Conservation (phyloP, 2,888 invertebrate genomes). For the Lasius platythorax region DNA sequence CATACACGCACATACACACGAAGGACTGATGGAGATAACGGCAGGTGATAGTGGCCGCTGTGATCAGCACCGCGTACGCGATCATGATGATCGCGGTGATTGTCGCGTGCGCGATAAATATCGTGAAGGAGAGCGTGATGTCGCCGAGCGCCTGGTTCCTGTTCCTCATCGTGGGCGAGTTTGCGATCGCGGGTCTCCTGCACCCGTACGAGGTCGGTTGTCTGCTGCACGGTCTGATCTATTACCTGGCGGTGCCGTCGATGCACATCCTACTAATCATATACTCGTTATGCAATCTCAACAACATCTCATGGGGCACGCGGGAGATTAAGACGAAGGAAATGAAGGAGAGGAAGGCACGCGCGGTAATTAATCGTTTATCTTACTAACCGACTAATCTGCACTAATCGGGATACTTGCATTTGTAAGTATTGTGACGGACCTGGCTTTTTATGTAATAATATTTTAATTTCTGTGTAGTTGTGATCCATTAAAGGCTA, state of each 20-base stretch:
- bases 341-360: constrained; percentile 49
- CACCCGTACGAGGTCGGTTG: constrained; percentile 87
- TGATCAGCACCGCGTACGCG: constrained; percentile 86
- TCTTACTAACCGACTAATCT: constrained; percentile 42
- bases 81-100: constrained; percentile 87
- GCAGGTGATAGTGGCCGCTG: constrained; percentile 85
- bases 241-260: constrained; percentile 88
- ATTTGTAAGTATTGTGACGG: no score
- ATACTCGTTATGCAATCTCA: constrained; percentile 88
- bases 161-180: constrained; percentile 84
- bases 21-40: not conserved
- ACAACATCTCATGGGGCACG: constrained; percentile 89
- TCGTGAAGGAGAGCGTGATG: constrained; percentile 84
- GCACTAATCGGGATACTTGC: not conserved
- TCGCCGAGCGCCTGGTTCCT: constrained; percentile 87
- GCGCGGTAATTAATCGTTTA: constrained; percentile 76
- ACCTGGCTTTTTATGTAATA: no score
- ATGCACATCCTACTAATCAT: constrained; percentile 89
- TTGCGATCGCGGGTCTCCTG: constrained; percentile 85
- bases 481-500: no score
- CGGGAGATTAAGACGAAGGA: constrained; percentile 86
- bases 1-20: not conserved
- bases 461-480: no score
- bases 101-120: constrained; percentile 84
- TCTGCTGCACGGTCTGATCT: constrained; percentile 86